These are phyloP conservation scores for Zaprionus taronus DNA, from an alignment of 1,140 invertebrate species.

Conservation along the genomic window DNA sequence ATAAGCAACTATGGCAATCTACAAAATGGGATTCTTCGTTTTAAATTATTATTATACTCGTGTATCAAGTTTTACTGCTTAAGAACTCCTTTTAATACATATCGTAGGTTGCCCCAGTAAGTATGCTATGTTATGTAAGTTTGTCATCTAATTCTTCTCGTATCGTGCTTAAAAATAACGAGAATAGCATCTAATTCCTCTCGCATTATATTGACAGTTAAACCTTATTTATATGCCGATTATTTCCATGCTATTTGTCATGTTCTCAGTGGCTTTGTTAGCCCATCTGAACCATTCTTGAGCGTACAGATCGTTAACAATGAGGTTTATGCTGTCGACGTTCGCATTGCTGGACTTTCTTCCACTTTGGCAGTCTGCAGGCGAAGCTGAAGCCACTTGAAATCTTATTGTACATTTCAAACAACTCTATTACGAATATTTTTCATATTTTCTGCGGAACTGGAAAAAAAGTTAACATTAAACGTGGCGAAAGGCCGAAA, in stretches of 20 bases:
- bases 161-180: neutral
- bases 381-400: constrained; percentile 68
- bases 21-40: too few relatives aligned
- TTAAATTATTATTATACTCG: too few relatives aligned
- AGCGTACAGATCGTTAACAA: constrained; percentile 32
- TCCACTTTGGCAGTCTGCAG: constrained; percentile 37
- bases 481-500: constrained; percentile 73
- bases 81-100: neutral
- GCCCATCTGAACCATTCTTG: constrained; percentile 27
- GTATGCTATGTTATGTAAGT: neutral
- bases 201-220: neutral
- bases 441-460: constrained; percentile 70
- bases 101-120: neutral
- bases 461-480: constrained; percentile 73
- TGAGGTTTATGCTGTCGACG: constrained; percentile 19
- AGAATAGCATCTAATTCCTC: neutral
- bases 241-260: neutral
- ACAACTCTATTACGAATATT: constrained; percentile 83
- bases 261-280: neutral
- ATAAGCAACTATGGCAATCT: too few relatives aligned
- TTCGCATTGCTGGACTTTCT: constrained; percentile 5
- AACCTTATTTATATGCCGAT: constrained; percentile 4
- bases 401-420: constrained; percentile 83
- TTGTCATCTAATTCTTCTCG: neutral
- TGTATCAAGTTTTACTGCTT: neutral